Percentiles rank a stretch among this genome's conserved stretches.
These are phyloP conservation scores for Psephotus haematonotus DNA, from an alignment of 2,113 vertebrate genomes.

Conservation along the genomic window DNA sequence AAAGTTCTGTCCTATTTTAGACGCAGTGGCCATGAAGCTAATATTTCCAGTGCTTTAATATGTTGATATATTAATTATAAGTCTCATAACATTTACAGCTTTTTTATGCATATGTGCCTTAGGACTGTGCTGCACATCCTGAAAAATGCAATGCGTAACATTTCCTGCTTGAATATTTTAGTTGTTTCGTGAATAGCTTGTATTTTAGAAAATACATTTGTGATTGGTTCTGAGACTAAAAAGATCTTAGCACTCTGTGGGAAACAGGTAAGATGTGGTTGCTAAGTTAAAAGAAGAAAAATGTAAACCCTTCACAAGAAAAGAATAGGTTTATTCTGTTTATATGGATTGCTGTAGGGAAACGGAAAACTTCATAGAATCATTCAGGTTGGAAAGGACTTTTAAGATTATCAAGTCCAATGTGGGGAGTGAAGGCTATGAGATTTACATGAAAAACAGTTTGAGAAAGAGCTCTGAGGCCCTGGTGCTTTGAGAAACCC, in stretches of 20 bases:
- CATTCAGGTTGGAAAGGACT: not conserved
- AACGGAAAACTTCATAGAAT: not conserved
- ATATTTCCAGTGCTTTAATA: not conserved
- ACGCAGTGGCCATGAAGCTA: not conserved
- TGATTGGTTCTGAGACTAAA: not conserved
- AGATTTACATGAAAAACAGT: no score
- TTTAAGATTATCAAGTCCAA: not conserved
- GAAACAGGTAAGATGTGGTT: not conserved
- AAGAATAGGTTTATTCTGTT: not conserved
- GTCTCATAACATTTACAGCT: not conserved
- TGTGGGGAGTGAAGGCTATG: no score
- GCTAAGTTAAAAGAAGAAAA: not conserved
- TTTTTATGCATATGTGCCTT: not conserved
- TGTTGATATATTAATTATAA: constrained; percentile 28
- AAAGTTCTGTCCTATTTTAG: constrained; percentile 15
- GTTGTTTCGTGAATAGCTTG: not conserved
- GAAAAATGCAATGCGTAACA: not conserved
- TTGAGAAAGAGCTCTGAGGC: no score
- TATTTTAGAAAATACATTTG: not conserved
- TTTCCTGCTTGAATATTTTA: not conserved
- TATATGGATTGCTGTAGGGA: not conserved
- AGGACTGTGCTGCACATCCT: not conserved
- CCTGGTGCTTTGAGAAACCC: no score
- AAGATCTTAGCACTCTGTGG: not conserved
- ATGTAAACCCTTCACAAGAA: not conserved